Conservation (phyloP, 2,113 vertebrate genomes). For the Eupsittula cactorum region DNA sequence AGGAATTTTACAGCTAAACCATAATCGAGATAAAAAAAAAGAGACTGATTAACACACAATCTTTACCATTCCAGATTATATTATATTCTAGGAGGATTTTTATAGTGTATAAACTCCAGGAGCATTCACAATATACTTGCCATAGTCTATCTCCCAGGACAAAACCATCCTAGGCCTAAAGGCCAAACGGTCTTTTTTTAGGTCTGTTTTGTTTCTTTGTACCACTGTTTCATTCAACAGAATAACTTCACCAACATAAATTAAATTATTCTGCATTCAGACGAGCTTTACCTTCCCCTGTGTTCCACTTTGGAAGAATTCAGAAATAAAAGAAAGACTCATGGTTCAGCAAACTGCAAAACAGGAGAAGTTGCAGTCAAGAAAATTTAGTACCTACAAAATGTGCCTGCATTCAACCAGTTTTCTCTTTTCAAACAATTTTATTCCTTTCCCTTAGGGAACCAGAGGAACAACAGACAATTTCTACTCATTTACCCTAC, state of each 20-base stretch:
- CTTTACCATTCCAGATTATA: background rate
- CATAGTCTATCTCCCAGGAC: background rate
- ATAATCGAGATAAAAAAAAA: background rate
- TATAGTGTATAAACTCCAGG: background rate
- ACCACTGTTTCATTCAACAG: background rate
- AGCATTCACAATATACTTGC: background rate
- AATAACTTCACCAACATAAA: background rate
- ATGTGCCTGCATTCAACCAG: background rate
- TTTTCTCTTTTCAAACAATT: background rate
- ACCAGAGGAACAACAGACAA: background rate
- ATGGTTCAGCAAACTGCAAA: background rate
- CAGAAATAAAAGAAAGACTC: background rate
- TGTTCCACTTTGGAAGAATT: background rate
- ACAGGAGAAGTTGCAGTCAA: background rate
- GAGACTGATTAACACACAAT: background rate
- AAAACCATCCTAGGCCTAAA: background rate
- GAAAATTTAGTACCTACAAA: background rate
- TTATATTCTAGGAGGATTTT: background rate
- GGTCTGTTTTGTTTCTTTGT: background rate
- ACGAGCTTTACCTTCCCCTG: background rate
- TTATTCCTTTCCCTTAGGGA: background rate
- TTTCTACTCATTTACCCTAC: background rate
- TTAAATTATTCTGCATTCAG: background rate
- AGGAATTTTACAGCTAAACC: background rate
- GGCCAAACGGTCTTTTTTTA: background rate